phyloP scores from a whole-genome alignment of 2,113 vertebrate species.

The Sialia sialis region DNA sequence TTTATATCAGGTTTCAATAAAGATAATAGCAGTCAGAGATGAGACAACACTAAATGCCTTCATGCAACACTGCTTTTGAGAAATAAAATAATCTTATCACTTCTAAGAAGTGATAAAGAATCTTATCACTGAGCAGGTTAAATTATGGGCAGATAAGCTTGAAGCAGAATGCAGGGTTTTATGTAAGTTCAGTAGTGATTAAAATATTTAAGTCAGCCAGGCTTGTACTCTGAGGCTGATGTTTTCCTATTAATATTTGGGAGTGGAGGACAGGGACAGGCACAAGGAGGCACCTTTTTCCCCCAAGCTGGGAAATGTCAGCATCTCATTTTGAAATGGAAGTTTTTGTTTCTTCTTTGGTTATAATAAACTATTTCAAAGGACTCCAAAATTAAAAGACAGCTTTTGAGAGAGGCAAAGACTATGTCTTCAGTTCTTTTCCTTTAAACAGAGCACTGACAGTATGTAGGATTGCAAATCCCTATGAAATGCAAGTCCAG shows the following conservation, averaged over 20 bases:
- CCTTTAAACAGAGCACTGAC: not conserved
- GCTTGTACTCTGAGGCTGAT: not conserved
- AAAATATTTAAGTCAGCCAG: not conserved
- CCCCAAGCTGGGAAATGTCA: not conserved
- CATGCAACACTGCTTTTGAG: not conserved
- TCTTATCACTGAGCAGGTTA: not conserved
- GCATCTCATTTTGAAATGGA: not conserved
- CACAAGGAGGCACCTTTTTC: not conserved
- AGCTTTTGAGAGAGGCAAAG: not conserved
- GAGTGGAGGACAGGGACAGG: accelerated
- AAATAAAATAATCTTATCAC: not conserved
- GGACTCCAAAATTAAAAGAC: not conserved
- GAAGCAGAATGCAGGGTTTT: not conserved
- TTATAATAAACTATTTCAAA: not conserved
- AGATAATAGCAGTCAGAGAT: not conserved
- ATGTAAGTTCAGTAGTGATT: not conserved
- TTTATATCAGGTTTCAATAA: not conserved
- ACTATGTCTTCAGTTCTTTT: not conserved
- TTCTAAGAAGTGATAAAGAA: not conserved
- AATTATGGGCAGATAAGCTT: not conserved
- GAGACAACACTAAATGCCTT: slow-evolving; percentile 1
- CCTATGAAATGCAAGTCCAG: not conserved
- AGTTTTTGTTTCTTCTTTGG: not conserved
- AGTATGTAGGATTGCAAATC: not conserved
- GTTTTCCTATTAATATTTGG: not conserved